Evolutionary conservation across 2,888 invertebrate species (phyloP), one percentile per base, ranked within the genome.

Genomic region (Athalia cordata): DNA sequence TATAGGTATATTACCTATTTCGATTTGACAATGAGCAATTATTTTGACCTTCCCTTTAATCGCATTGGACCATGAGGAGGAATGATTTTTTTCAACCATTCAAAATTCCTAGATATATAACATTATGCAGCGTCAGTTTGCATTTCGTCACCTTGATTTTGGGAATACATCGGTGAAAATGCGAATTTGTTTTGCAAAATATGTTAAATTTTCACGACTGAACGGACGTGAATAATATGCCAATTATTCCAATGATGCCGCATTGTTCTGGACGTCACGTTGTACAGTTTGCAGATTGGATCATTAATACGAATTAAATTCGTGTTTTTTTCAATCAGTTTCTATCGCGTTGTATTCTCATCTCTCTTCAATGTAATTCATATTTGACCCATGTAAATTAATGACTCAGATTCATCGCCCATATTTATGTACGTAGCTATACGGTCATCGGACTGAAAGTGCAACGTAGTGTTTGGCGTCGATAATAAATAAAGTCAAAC

Each of bases 321-420:
- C 9, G 15, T 43, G 55, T 55, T 43, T 55, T 68, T 68, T 55
- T 67, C 68, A 68, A 68, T 68, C 55, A 68, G 29, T 68, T 55
- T 2, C 29, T 29, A 29, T 29, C 29, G 29, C 6, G 52, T 52
- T 55, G 43, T 11, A 43, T 43, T 43, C 11, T 68, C 55, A 43
- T 29, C 29, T 29, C 29, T 29, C 29, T 29, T 29, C 29, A 29
- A 29, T 29, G 29, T 29, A 29, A 29, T 29, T 29, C 29, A 29
- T 29, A 29, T 29, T 29, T 43, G 11, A 55, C 15, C 65, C 6
- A 4, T 45, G 47, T 47, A 65, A 47, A 65, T 47, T 65, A 45
- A 47, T 65, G n/a, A 65, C 52, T 68, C 55, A n/a, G n/a, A 68
- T 55, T 13, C 8, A 43, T 43, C 11, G 2, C 29, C 29, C 29